Conservation (phyloP, 1,140 invertebrate genomes). For the Danaus plexippus region DNA sequence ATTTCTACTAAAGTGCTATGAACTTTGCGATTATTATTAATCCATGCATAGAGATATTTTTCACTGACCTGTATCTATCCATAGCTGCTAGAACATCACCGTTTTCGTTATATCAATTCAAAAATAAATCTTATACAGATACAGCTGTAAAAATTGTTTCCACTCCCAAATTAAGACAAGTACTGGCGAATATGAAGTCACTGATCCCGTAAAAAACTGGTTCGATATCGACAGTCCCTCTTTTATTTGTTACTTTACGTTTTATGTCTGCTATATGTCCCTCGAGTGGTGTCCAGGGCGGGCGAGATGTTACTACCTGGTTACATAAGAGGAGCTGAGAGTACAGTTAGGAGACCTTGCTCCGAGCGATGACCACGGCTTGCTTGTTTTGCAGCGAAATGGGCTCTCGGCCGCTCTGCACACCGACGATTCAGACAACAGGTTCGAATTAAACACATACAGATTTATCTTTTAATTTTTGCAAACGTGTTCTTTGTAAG, state of each 20-base stretch:
- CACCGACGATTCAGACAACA: conserved; percentile 10
- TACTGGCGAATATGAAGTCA: conserved; percentile 15
- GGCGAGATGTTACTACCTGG: conserved; percentile 44
- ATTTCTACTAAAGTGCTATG: no score
- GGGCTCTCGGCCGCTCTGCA: conserved; percentile 40
- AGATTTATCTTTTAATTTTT: no score
- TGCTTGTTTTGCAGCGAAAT: conserved; percentile 67
- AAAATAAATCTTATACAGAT: background rate
- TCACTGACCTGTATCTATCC: conserved; percentile 39
- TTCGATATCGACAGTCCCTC: conserved; percentile 19
- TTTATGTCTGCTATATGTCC: conserved; percentile 6
- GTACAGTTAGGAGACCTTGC: conserved; percentile 67
- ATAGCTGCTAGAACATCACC: conserved; percentile 19
- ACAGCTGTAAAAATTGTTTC: conserved; percentile 1
- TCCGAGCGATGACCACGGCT: conserved; percentile 63
- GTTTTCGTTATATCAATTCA: background rate
- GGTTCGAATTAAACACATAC: no score
- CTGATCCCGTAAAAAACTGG: conserved; percentile 20
- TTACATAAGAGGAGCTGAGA: conserved; percentile 58
- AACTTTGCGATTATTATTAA: no score
- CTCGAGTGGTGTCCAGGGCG: conserved; percentile 34
- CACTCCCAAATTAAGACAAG: conserved; percentile 1
- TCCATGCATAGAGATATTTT: no score
- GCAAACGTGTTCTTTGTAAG: no score
- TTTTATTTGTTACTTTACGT: conserved; percentile 15